Evolutionary conservation across 2,888 invertebrate genomes (phyloP), one percentile per base, ranked within the genome.

Genomic region (Cosmorhoe ocellata): DNA sequence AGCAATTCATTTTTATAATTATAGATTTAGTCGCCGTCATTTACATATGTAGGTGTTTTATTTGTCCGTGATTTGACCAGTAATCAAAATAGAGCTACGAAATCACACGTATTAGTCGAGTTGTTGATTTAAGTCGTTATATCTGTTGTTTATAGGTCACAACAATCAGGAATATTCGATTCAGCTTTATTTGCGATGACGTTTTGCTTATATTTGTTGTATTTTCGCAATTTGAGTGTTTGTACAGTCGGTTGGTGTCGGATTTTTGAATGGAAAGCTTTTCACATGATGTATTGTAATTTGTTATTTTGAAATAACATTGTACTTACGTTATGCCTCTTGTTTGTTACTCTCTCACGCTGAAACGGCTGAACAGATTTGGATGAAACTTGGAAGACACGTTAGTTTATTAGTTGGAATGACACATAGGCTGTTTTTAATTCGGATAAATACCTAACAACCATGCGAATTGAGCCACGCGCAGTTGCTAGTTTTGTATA

Each of bases 131-230:
- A 51, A 41, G 58, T 63, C 52, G 60, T 64, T 55, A 56, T 52
- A 53, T 32, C 48, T 36, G 49, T 64, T 64, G 62, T 63, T 56
- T 61, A 60, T 60, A 67, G 55, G 59, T 62, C 61, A 53, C 58
- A 54, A 71, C 71, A 76, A 76, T 73, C 74, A 75, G 63, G 59
- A 59, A 58, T 67, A 68, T 74, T 72, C 65, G 69, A 76, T 76
- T 73, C 65, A 55, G 58, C 66, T 61, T 51, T 64, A 58, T 71
- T 70, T 74, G 66, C 67, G 66, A 69, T 69, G 67, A 64, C 68
- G 64, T 69, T 73, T 75, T 75, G 66, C 74, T 72, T 68, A 66
- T 68, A 66, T 69, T 66, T 58, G 49, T 24, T 56, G 58, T 62
- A 68, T 71, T 71, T 69, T 66, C 61, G 56, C 67, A 66, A 68